A percentile compares a stretch with the other conserved stretches of the same genome.
Conservation (phyloP, 2,797 vertebrate genomes). For the Pseudochirops corinnae region DNA sequence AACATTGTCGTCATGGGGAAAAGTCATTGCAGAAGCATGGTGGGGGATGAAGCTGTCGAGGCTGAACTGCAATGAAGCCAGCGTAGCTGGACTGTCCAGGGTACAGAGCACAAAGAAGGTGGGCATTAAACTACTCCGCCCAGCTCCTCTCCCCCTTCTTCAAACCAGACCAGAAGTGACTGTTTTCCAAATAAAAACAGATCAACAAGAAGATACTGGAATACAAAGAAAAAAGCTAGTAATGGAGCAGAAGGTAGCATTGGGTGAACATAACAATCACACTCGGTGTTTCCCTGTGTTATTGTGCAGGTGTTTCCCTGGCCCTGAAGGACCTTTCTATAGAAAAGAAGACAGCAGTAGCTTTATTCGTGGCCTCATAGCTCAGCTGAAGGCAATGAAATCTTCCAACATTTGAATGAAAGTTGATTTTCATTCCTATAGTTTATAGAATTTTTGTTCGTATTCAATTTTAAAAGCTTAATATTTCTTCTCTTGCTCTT, state of each 20-base stretch:
- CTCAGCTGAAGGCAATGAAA: not conserved
- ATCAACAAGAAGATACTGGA: not conserved
- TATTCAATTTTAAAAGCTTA: not conserved
- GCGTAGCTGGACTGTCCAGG: not conserved
- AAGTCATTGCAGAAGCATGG: not conserved
- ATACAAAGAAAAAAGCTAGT: not conserved
- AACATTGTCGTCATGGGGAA: not conserved
- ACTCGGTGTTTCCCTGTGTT: not conserved
- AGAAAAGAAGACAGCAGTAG: not conserved
- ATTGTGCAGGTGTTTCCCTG: not conserved
- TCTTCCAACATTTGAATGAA: not conserved
- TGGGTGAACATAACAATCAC: not conserved
- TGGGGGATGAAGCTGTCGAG: not conserved
- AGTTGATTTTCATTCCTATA: not conserved
- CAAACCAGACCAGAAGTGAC: not conserved
- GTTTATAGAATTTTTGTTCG: not conserved
- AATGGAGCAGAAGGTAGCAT: not conserved
- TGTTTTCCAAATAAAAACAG: not conserved
- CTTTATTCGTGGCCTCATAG: not conserved
- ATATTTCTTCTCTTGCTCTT: not conserved
- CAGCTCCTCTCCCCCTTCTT: conserved; percentile 27
- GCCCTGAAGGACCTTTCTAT: not conserved
- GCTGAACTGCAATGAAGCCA: not conserved
- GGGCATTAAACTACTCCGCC: conserved; percentile 6
- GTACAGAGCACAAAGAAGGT: no score